Percentiles rank a stretch among this genome's conserved stretches.
These are phyloP conservation scores for Alectura lathami DNA, from an alignment of 2,113 vertebrate species.

Conservation along the genomic window DNA sequence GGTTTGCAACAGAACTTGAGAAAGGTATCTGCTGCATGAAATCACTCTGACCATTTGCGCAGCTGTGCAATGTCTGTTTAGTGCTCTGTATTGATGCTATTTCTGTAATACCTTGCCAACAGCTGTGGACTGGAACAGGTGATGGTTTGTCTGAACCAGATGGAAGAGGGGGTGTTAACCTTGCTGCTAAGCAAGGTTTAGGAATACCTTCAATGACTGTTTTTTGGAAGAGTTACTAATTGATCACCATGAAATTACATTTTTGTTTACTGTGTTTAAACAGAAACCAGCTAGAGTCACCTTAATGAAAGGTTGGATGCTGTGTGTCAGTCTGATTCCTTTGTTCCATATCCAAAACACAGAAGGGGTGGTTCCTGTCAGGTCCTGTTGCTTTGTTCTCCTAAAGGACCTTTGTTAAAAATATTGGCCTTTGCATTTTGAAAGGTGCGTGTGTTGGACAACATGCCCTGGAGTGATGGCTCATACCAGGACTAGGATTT, in stretches of 20 bases:
- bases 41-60: neutral
- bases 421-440: neutral
- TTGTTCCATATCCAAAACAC: neutral
- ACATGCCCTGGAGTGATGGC: neutral
- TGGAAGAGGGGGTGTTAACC: neutral
- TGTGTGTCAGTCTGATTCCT: neutral
- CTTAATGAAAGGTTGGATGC: neutral
- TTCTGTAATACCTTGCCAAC: accelerated
- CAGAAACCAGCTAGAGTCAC: neutral
- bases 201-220: neutral
- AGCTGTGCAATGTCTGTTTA: neutral
- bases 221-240: neutral
- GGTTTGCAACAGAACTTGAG: neutral
- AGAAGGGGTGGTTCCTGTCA: neutral
- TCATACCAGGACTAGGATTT: neutral
- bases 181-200: neutral
- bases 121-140: neutral
- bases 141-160: neutral
- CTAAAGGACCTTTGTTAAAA: neutral
- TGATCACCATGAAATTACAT: neutral
- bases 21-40: neutral
- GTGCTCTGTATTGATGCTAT: neutral
- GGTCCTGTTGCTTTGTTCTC: neutral
- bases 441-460: neutral
- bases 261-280: neutral